phyloP scores from a whole-genome alignment of 1,140 invertebrate species.

The Nasonia giraulti region DNA sequence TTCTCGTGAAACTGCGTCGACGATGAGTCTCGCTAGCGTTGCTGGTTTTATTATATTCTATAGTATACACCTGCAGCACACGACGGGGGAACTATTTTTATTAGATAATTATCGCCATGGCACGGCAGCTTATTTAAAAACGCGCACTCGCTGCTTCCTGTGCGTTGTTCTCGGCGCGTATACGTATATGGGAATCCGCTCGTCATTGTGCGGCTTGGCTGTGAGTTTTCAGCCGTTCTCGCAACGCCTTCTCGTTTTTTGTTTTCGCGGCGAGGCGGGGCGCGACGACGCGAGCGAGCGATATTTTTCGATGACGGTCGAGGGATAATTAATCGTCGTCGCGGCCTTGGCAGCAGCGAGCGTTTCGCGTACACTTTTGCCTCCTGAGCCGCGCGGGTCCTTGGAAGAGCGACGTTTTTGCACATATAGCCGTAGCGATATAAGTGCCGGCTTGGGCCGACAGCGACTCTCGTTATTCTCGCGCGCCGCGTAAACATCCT shows the following conservation, averaged over 20 bases:
- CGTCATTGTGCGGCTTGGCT: neutral
- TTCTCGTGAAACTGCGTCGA: too few species aligned
- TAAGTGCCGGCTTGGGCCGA: too few species aligned
- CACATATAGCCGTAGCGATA: too few species aligned
- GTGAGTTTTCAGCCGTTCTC: conserved; percentile 1
- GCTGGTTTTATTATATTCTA: neutral
- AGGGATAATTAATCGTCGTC: conserved; percentile 31
- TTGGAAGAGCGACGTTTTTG: neutral
- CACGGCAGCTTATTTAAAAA: neutral
- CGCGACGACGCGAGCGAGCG: neutral
- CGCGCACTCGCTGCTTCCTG: neutral
- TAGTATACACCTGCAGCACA: too few species aligned
- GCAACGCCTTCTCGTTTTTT: conserved; percentile 3
- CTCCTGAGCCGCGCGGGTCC: neutral
- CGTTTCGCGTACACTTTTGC: neutral
- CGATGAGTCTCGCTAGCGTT: neutral
- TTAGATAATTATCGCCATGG: neutral
- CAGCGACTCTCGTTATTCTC: too few species aligned
- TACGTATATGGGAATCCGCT: neutral
- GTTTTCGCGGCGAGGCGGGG: neutral
- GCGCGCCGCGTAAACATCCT: neutral
- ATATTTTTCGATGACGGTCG: neutral
- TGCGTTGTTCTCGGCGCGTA: neutral
- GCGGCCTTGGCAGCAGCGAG: neutral
- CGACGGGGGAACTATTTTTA: neutral